Base-by-base conservation (phyloP, 2,797 vertebrate species). In the Sebastes cheni region DNA sequence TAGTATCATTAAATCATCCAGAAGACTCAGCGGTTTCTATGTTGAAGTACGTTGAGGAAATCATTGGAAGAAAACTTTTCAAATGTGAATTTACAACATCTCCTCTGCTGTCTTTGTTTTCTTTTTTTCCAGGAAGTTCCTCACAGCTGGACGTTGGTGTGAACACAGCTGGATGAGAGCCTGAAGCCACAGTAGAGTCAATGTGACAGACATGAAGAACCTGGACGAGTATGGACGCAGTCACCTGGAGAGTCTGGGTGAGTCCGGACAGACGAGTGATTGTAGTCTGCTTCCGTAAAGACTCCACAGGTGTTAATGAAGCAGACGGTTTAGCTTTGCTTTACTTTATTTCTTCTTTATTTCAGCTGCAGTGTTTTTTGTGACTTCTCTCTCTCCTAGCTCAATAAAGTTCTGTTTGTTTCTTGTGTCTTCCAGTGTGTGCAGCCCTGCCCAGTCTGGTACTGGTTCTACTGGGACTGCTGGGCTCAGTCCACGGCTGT, bases 401-500 rank as follows among this genome's bases (percentile, higher is more conserved):
- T 36, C 5, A 11, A n/a, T 2, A 11, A 23, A 20, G 14, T 32
- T 42, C 7, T 59, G 5, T 75, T 66, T 42, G 4, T 52, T 8
- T 58, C 27, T 67, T 22, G 1, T 71, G 6, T 83, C 59, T 67
- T 83, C 23, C 83, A 94, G 88, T 79, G 64, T 90, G 27, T 34
- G 80, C 92, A 94, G 95, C 93, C 84, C 84, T 97, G 64, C 82
- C 78, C 80, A 23, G 92, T 92, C 89, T 97, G 93, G 84, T 96
- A 90, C 88, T 94, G 96, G 59, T 92, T 60, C 67, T 95, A 12
- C 92, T 52, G 75, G 96, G 13, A 86, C 85, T 88, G 76, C 93
- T 83, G 94, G 93, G 23, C 89, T 95, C 82, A 67, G 95, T 79
- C 85, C 92, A 81, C 2, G 67, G 92, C 73, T 99, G 98, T 75